These are phyloP conservation scores for Falcunculus frontatus DNA, from an alignment of 2,113 vertebrate species.

Conservation along the genomic window DNA sequence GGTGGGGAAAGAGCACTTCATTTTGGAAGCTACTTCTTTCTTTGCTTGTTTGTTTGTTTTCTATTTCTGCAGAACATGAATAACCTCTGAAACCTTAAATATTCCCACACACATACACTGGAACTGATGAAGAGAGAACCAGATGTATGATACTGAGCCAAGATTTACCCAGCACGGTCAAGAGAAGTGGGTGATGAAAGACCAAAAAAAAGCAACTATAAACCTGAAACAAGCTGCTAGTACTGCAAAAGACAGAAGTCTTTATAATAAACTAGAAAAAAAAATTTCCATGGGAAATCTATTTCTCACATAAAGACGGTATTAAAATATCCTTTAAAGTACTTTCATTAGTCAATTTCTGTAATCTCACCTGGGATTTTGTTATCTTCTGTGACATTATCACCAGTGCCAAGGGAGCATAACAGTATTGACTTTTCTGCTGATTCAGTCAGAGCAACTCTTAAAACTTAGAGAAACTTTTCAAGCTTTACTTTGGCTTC, in stretches of 20 bases:
- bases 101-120: constrained; percentile 26
- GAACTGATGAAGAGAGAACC: constrained; percentile 37
- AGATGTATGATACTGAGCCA: constrained; percentile 39
- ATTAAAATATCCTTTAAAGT: background rate
- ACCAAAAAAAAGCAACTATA: background rate
- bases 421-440: background rate
- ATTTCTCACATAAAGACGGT: background rate
- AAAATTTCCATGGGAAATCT: background rate
- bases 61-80: constrained; percentile 4
- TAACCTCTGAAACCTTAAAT: constrained; percentile 1
- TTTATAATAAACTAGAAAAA: background rate
- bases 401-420: background rate
- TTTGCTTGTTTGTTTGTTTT: constrained; percentile 35
- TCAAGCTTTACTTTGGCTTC: background rate
- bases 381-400: background rate
- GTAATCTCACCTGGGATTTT: background rate
- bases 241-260: background rate
- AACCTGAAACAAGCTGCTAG: background rate
- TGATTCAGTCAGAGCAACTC: background rate
- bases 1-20: background rate
- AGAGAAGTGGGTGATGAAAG: background rate
- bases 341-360: background rate
- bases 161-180: background rate
- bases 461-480: background rate
- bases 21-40: background rate